A percentile compares a stretch with the other conserved stretches of the same genome.
phyloP scores from a whole-genome alignment of 2,113 vertebrate genomes.

The Accipiter cooperii region DNA sequence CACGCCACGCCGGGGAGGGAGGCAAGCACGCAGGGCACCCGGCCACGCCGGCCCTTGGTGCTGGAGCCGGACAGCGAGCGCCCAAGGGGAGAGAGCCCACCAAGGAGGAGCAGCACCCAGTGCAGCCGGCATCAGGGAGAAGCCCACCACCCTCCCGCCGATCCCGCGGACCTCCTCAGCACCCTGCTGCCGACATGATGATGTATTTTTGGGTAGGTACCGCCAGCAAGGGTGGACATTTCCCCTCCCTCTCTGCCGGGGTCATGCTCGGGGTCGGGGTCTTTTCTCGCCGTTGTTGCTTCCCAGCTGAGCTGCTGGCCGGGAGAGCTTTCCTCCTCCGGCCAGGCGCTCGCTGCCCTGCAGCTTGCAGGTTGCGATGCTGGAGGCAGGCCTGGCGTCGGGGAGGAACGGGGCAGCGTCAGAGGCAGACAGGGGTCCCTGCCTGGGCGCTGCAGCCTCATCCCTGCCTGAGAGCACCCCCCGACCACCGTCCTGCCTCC shows the following conservation, averaged over 20 bases:
- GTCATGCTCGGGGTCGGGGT: background rate
- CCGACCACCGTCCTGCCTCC: background rate
- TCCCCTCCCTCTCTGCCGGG: background rate
- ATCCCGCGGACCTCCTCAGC: background rate
- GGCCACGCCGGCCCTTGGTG: background rate
- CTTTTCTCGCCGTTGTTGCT: background rate
- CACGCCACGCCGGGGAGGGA: background rate
- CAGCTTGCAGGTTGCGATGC: background rate
- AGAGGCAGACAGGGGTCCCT: background rate
- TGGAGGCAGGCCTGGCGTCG: background rate
- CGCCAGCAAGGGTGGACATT: background rate
- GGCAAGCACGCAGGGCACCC: background rate
- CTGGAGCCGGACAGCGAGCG: background rate
- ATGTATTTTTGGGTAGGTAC: constrained; percentile 63
- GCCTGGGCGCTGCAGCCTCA: background rate
- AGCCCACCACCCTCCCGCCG: background rate
- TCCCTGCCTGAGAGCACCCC: background rate
- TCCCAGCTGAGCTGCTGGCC: background rate
- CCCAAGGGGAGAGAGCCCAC: background rate
- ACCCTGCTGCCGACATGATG: background rate
- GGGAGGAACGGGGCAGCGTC: background rate
- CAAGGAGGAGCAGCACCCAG: background rate
- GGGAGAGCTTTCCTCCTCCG: background rate
- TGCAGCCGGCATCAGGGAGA: background rate
- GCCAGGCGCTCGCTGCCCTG: background rate